Base-by-base conservation (phyloP, 2,797 vertebrate species). In the Syngnathus acus region DNA sequence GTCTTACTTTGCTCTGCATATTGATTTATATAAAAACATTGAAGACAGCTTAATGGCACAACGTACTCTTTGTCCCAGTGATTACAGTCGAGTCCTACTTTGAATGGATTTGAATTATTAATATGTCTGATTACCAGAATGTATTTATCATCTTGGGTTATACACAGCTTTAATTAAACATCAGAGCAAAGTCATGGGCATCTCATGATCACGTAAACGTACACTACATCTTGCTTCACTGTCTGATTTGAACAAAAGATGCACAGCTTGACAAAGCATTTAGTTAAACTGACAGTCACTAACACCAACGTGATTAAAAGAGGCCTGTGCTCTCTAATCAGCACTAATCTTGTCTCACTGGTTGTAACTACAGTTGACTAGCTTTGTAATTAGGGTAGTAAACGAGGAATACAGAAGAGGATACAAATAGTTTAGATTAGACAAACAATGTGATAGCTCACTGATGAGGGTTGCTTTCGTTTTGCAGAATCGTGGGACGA, bases 401-500 rank as follows among this genome's bases (percentile, higher is more conserved):
- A 50, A 48, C 32, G 9, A 38, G 62, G 23, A 50, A 64, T 50
- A 16, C 9, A 10, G 21, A 64, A 64, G 14, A 51, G 45, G 16
- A 64, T 38, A 9, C 17, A 63, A 45, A 63, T 9, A 5, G 6
- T 61, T 10, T 42, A 42, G 11, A 11, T 1, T 10, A 11, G 5
- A 14, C 21, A 37, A 17, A 50, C 1, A 53, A 50, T 40, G 5
- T 26, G 17, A 23, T 26, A 6, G 43, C 62, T 4, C 43, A 51
- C 14, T 64, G 21, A 13, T 8, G 39, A 4, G 19, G 65, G 65
- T 45, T 59, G n/a, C 13, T 66, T 65, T 65, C n/a, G 60, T 39
- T 14, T 74, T 85, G 9, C 75, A 99, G 97, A 95, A 92, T 88
- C 95, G 95, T 64, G 92, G 96, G 71, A 95, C 94, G 59, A 89